Percentiles rank a stretch among this genome's conserved stretches.
These are phyloP conservation scores for Chrysomela aeneicollis DNA, from an alignment of 2,888 invertebrate genomes.

Conservation along the genomic window DNA sequence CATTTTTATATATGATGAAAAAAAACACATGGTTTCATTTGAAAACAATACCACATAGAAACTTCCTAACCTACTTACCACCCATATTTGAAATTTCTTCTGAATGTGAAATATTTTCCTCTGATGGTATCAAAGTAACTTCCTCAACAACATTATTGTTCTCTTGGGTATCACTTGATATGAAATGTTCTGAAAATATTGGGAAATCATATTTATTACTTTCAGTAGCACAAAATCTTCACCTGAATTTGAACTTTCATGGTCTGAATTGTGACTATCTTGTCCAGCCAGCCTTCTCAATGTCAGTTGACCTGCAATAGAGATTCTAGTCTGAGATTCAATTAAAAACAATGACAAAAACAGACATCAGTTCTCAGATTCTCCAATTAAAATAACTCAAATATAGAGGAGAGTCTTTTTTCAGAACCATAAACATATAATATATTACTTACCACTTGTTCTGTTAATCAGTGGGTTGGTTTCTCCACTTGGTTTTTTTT, in stretches of 20 bases:
- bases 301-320: background rate
- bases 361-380: slow-evolving; percentile 13
- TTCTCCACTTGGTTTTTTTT: background rate
- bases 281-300: slow-evolving; percentile 10
- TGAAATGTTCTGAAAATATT: slow-evolving; percentile 11
- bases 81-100: slow-evolving; percentile 12
- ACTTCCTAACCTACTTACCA: slow-evolving; percentile 13
- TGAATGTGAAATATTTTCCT: slow-evolving; percentile 4
- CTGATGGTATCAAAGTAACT: slow-evolving; percentile 11
- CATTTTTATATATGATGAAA: slow-evolving; percentile 3
- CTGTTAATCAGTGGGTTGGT: background rate
- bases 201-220: slow-evolving; percentile 5
- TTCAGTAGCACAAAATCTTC: slow-evolving; percentile 1
- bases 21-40: slow-evolving; percentile 11
- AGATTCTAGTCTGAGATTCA: background rate
- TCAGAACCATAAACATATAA: background rate
- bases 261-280: slow-evolving; percentile 7
- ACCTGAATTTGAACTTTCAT: slow-evolving; percentile 8
- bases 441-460: slow-evolving; percentile 5
- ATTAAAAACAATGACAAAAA: slow-evolving; percentile 7
- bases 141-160: slow-evolving; percentile 9
- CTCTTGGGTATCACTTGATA: slow-evolving; percentile 4
- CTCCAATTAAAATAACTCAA: slow-evolving; percentile 6
- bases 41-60: slow-evolving; percentile 7
- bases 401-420: no score